A percentile compares a stretch with the other conserved stretches of the same genome.
Evolutionary conservation across 2,797 vertebrate species (phyloP).

Genomic region (Ammospiza maritima): DNA sequence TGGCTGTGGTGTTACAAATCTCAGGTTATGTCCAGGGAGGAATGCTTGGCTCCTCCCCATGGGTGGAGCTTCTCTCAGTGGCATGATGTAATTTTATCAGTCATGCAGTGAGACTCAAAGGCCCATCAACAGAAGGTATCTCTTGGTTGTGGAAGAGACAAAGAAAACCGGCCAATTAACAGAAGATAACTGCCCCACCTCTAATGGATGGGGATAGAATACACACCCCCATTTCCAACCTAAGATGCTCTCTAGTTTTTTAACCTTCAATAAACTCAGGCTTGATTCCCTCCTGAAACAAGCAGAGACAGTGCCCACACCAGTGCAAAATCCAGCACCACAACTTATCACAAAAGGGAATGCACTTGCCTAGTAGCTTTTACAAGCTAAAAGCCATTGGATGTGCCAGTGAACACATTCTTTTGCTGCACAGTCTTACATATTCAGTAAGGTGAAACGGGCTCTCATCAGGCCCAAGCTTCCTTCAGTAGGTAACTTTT

Average conservation of each 20-base stretch:
- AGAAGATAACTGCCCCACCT: not conserved
- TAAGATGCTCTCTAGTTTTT: not conserved
- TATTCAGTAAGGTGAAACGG: not conserved
- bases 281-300: not conserved
- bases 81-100: not conserved
- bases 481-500: not conserved
- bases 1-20: not conserved
- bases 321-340: not conserved
- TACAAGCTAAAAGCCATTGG: not conserved
- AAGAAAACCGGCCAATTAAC: not conserved
- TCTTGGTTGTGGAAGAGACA: not conserved
- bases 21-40: not conserved
- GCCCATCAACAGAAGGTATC: not conserved
- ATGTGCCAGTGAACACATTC: not conserved
- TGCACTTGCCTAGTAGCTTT: not conserved
- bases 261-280: not conserved
- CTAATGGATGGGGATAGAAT: not conserved
- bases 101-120: not conserved
- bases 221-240: not conserved
- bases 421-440: not conserved
- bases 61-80: not conserved
- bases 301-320: rapidly evolving
- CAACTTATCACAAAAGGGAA: not conserved
- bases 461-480: not conserved
- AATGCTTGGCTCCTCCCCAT: not conserved